Evolutionary conservation across 2,113 vertebrate genomes (phyloP).

Genomic region (Serilophus lunatus): DNA sequence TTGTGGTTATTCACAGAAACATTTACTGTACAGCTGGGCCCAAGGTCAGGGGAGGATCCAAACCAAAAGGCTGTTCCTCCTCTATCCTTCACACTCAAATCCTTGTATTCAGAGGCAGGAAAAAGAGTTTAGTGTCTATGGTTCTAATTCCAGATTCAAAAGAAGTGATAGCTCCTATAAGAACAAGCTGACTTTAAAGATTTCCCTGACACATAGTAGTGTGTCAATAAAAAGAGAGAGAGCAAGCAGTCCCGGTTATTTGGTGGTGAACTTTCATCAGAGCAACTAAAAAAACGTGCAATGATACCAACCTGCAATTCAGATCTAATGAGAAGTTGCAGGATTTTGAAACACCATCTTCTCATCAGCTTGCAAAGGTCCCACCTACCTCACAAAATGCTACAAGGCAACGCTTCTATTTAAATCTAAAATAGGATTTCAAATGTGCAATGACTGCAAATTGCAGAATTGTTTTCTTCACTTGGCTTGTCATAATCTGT

Average conservation of each 20-base stretch:
- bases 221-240: not conserved
- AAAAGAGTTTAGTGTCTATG: not conserved
- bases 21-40: not conserved
- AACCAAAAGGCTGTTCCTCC: not conserved
- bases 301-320: not conserved
- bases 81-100: not conserved
- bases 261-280: not conserved
- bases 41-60: not conserved
- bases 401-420: not conserved
- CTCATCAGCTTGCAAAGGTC: not conserved
- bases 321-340: not conserved
- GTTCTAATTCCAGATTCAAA: not conserved
- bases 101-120: not conserved
- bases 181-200: not conserved
- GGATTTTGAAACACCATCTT: not conserved
- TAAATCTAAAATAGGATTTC: not conserved
- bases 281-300: not conserved
- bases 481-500: slow-evolving; percentile 26
- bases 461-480: slow-evolving; percentile 1
- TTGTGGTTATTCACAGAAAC: not conserved
- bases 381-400: not conserved
- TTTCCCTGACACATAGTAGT: not conserved
- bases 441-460: not conserved
- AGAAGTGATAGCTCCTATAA: not conserved
- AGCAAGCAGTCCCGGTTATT: not conserved